Base-by-base conservation (phyloP, 2,113 vertebrate genomes). In the Struthidea cinerea region DNA sequence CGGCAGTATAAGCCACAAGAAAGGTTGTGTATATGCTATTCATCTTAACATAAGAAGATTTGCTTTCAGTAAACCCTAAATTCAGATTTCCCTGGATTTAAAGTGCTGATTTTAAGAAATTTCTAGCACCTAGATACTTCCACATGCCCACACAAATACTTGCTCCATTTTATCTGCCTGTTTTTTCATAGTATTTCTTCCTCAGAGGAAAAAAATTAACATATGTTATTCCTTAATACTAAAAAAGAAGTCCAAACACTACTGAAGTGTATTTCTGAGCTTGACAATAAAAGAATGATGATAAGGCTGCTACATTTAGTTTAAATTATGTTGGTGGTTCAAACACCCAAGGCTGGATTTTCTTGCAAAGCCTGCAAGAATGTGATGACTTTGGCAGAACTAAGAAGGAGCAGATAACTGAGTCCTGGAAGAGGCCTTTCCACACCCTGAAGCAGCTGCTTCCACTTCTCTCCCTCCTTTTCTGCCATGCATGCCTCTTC, bases 371-470 rank as follows among this genome's bases (percentile, higher is more conserved):
- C 46, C 32, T 74, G 41, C 46, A 84, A 86, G 63, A 92, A 84
- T 50, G 46, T 70, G 75, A 94, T 77, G 76, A 39, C 68, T 90
- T 94, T 42, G 46, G 85, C 83, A 92, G 75, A 92, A 80, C 30
- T 2, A 4, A n/a, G 33, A 90, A 18, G 46, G 27, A 93, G 20
- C 32, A 76, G 49, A 64, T 0, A 3, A 42, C 42, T 1, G 3
- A 39, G 19, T 57, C 32, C 42, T 71, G 70, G n/a, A 49, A 73
- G 33, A 59, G 39, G 56, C 35, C 9, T 59, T 93, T 64, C 39
- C 1, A 0, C 1, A 1, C 23, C 39, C 56, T 1, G 1, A 22
- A 82, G 35, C 53, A 90, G 44, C 74, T 90, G 53, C 32, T 89
- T 87, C 44, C 42, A 70, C 42, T 79, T 68, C 24, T 89, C 1